phyloP scores from a whole-genome alignment of 2,113 vertebrate genomes.

The Monopterus albus region DNA sequence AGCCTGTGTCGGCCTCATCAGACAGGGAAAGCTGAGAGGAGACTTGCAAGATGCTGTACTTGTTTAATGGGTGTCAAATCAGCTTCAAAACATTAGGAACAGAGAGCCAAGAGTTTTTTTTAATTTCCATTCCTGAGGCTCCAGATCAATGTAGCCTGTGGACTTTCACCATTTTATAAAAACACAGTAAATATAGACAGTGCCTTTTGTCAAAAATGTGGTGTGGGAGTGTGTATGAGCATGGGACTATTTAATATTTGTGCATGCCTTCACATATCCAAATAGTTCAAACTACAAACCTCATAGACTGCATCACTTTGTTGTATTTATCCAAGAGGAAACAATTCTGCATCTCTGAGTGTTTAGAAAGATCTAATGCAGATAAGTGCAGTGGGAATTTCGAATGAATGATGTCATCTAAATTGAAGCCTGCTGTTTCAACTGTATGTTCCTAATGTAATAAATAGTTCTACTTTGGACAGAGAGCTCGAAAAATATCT shows the following conservation, averaged over 20 bases:
- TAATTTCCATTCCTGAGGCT: slow-evolving; percentile 31
- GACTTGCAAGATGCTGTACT: slow-evolving; percentile 50
- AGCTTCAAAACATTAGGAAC: slow-evolving; percentile 47
- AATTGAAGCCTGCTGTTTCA: slow-evolving; percentile 69
- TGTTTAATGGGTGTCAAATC: slow-evolving; percentile 70
- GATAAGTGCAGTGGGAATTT: slow-evolving; percentile 66
- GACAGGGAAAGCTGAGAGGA: slow-evolving; percentile 36
- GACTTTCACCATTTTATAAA: slow-evolving; percentile 49
- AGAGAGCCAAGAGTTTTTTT: background rate
- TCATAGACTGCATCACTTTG: slow-evolving; percentile 51
- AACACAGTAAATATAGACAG: slow-evolving; percentile 18
- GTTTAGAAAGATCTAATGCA: slow-evolving; percentile 73
- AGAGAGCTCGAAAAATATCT: slow-evolving; percentile 58
- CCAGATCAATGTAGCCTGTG: slow-evolving; percentile 56
- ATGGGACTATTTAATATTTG: slow-evolving; percentile 40
- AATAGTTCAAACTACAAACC: slow-evolving; percentile 36
- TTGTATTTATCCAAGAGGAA: slow-evolving; percentile 70
- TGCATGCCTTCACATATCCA: slow-evolving; percentile 35
- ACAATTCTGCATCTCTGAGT: slow-evolving; percentile 70
- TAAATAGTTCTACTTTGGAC: slow-evolving; percentile 65
- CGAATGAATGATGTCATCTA: slow-evolving; percentile 72
- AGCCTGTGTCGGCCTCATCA: slow-evolving; percentile 42
- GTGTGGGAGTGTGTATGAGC: slow-evolving; percentile 5
- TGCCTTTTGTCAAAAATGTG: slow-evolving; percentile 44
- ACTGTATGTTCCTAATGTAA: slow-evolving; percentile 60